Conservation (phyloP, 1,140 invertebrate genomes). For the Mizuhopecten yessoensis region DNA sequence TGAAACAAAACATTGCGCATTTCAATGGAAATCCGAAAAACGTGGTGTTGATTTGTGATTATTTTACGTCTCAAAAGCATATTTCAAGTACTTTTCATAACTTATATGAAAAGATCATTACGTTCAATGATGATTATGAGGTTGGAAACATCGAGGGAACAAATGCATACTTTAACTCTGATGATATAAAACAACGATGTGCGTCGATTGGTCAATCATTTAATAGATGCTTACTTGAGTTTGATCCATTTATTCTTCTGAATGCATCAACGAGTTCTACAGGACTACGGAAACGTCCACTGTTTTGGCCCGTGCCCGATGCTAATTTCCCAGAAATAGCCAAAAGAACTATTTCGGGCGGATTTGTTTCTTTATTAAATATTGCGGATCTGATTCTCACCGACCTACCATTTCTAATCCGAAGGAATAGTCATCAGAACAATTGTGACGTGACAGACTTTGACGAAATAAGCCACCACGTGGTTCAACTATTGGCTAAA, state of each 20-base stretch:
- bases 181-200: not conserved
- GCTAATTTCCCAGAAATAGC: not conserved
- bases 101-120: not conserved
- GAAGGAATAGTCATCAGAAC: not conserved
- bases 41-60: constrained; percentile 84
- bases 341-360: not conserved
- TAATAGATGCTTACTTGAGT: not conserved
- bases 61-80: constrained; percentile 31
- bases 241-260: not conserved
- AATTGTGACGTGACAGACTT: not conserved
- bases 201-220: not conserved
- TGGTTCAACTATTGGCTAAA: not conserved
- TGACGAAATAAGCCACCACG: not conserved
- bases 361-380: not conserved
- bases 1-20: constrained; percentile 94
- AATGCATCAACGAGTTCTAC: not conserved
- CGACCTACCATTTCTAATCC: not conserved
- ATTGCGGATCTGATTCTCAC: not conserved
- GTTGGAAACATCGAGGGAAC: not conserved
- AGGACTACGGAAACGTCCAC: not conserved
- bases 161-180: not conserved
- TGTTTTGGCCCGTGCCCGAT: not conserved
- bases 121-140: constrained; percentile 14
- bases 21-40: constrained; percentile 98
- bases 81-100: constrained; percentile 41